phyloP scores from a whole-genome alignment of 2,113 vertebrate genomes.

The Promerops cafer region DNA sequence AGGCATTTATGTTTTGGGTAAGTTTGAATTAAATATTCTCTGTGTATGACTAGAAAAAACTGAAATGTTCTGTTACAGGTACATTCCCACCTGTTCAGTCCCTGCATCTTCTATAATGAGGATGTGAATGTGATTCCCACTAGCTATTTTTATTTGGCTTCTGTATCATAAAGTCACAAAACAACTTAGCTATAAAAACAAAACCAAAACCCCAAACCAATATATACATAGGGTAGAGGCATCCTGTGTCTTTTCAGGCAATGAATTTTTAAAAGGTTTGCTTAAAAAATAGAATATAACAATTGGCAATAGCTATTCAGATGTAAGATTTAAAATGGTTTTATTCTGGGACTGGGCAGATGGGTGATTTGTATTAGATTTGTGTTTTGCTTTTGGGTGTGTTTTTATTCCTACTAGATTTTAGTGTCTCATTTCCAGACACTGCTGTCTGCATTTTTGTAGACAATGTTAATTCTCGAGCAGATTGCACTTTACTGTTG shows the following conservation, averaged over 20 bases:
- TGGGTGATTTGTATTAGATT: constrained; percentile 45
- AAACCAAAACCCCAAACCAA: neutral
- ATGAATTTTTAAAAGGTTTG: constrained; percentile 60
- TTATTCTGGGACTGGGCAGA: neutral
- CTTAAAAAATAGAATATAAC: constrained; percentile 22
- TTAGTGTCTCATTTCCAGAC: constrained; percentile 24
- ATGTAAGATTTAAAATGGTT: neutral
- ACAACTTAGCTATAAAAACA: neutral
- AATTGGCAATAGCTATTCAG: neutral
- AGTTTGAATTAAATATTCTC: neutral
- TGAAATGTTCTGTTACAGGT: neutral
- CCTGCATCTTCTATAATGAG: neutral
- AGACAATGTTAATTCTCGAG: constrained; percentile 7
- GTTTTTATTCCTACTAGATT: neutral
- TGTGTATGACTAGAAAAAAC: neutral
- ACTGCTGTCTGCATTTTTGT: constrained; percentile 31
- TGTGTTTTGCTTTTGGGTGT: neutral
- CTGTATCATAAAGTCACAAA: constrained; percentile 2
- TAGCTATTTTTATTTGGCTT: constrained; percentile 24
- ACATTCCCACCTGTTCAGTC: neutral
- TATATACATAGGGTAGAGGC: neutral
- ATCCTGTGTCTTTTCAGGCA: neutral
- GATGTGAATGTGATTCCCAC: neutral
- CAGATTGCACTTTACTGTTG: constrained; percentile 6
- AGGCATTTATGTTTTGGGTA: neutral